phyloP scores from a whole-genome alignment of 2,113 vertebrate species.

The Etia nguti region DNA sequence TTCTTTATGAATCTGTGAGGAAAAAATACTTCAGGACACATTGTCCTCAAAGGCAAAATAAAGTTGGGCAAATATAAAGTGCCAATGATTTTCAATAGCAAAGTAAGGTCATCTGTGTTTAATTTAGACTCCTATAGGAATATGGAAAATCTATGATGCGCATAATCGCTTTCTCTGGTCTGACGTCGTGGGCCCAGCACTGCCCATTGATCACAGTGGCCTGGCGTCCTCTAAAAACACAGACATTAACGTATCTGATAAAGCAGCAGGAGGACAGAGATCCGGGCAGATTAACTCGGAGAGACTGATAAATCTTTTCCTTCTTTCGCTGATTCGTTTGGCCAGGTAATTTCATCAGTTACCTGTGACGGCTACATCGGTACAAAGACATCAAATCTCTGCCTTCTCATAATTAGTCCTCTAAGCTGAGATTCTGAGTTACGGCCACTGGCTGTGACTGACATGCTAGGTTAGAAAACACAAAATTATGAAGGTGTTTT shows the following conservation, averaged over 20 bases:
- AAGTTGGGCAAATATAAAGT: conserved; percentile 24
- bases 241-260: conserved; percentile 2
- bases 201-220: conserved; percentile 18
- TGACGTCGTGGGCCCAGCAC: neutral
- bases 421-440: too few species aligned
- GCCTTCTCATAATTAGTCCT: too few species aligned
- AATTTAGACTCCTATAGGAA: conserved; percentile 47
- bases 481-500: neutral
- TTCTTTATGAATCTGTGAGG: neutral
- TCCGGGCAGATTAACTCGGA: neutral
- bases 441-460: neutral
- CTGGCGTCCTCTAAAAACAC: conserved; percentile 17
- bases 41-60: conserved; percentile 38
- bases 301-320: conserved; percentile 19
- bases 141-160: conserved; percentile 60
- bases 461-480: neutral
- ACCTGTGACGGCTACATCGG: neutral
- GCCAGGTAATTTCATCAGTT: conserved; percentile 51
- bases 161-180: conserved; percentile 43
- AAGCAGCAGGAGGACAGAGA: neutral
- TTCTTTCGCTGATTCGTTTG: conserved; percentile 21
- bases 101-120: conserved; percentile 52
- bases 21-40: neutral
- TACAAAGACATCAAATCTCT: too few species aligned
- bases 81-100: conserved; percentile 52